These are phyloP conservation scores for Phrynocephalus guinanensis DNA, from an alignment of 2,797 vertebrate genomes.

Conservation along the genomic window DNA sequence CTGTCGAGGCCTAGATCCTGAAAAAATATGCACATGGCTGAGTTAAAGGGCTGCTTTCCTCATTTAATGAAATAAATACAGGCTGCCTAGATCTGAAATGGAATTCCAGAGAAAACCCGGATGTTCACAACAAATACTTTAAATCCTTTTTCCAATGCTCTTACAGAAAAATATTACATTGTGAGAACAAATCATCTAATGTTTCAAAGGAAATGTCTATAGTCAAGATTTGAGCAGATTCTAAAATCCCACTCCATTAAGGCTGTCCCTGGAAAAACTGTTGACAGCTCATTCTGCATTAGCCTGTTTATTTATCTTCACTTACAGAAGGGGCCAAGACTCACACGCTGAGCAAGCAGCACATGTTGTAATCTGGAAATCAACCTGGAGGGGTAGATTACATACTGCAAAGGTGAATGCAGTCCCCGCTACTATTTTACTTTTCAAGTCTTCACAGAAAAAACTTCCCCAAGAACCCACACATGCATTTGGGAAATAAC, in stretches of 20 bases:
- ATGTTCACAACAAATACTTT: background rate
- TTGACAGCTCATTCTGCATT: background rate
- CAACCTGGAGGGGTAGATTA: background rate
- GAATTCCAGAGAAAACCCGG: background rate
- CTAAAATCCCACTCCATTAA: background rate
- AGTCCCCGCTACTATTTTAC: background rate
- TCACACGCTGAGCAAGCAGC: background rate
- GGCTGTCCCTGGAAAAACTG: background rate
- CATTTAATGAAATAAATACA: background rate
- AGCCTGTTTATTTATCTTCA: background rate
- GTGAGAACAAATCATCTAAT: background rate
- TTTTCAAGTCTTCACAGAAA: conserved; percentile 6
- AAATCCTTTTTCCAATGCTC: background rate
- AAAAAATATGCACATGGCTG: conserved; percentile 16
- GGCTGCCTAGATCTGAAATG: background rate
- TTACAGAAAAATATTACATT: background rate
- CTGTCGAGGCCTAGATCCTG: background rate
- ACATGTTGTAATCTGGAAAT: conserved; percentile 7
- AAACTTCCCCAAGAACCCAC: conserved; percentile 6
- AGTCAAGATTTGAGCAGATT: background rate
- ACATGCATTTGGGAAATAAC: background rate
- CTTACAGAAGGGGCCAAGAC: conserved; percentile 6
- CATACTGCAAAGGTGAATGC: background rate
- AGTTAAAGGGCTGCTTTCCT: background rate
- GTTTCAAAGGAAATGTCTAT: background rate